Conservation (phyloP, 2,888 invertebrate genomes). For the Synergus itoensis region DNA sequence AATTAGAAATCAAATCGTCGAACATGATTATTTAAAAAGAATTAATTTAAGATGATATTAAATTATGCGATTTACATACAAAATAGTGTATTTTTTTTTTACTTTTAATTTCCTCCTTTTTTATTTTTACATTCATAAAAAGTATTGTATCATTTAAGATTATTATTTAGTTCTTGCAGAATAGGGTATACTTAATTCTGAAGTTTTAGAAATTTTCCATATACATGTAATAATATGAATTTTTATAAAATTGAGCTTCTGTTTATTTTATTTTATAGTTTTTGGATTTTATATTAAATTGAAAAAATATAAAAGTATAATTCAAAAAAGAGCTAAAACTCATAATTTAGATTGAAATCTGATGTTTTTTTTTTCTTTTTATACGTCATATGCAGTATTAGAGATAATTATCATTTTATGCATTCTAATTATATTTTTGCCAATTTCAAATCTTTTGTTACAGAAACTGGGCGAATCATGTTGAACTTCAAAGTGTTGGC, state of each 20-base stretch:
- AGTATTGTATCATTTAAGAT: too few species aligned
- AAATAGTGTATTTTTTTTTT: not conserved
- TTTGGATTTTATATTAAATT: not conserved
- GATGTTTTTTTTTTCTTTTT: not conserved
- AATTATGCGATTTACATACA: too few species aligned
- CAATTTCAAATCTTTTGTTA: constrained; percentile 55
- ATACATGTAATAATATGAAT: too few species aligned
- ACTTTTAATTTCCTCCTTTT: not conserved
- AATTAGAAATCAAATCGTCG: not conserved
- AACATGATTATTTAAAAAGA: not conserved
- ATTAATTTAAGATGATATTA: too few species aligned
- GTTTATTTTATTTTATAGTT: not conserved
- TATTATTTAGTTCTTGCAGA: too few species aligned
- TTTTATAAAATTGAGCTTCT: not conserved
- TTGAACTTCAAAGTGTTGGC: constrained; percentile 44
- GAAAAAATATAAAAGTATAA: too few species aligned
- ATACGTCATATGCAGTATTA: not conserved
- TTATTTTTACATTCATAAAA: too few species aligned
- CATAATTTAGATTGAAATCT: not conserved
- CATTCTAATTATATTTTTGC: constrained; percentile 50
- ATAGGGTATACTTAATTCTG: too few species aligned
- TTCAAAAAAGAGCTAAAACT: too few species aligned
- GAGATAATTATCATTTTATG: constrained; percentile 26
- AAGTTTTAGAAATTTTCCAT: too few species aligned
- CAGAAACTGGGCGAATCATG: constrained; percentile 55